Conservation (phyloP, 2,797 vertebrate species). For the Lateolabrax maculatus region DNA sequence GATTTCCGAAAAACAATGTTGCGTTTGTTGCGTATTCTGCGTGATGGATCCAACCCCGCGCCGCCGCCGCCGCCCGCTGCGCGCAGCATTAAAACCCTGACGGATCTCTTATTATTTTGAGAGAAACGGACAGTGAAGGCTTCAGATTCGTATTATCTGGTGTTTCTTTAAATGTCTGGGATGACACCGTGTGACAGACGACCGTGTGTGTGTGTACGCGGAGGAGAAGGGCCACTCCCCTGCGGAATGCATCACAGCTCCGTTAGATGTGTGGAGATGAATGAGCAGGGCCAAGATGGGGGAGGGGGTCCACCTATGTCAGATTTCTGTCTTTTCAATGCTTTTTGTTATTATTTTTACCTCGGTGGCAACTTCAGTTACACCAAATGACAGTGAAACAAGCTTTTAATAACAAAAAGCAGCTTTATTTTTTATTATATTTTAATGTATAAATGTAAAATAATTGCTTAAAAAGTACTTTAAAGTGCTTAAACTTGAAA, state of each 20-base stretch:
- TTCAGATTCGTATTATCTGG: neutral
- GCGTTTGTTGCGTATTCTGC: neutral
- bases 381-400: fast-evolving
- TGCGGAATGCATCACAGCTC: constrained; percentile 72
- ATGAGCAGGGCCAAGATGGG: constrained; percentile 25
- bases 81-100: fast-evolving
- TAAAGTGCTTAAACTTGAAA: neutral
- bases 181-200: constrained; percentile 37
- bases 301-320: neutral
- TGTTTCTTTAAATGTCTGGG: constrained; percentile 41
- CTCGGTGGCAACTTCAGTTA: fast-evolving
- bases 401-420: too few species aligned
- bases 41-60: fast-evolving
- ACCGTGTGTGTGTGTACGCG: constrained; percentile 29
- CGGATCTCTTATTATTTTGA: fast-evolving
- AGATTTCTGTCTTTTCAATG: neutral
- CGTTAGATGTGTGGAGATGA: constrained; percentile 67
- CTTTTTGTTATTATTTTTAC: neutral
- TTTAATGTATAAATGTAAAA: neutral
- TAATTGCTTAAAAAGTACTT: neutral
- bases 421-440: neutral
- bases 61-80: neutral
- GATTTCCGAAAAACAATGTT: too few species aligned
- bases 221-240: constrained; percentile 68
- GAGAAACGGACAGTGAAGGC: fast-evolving